Percentiles rank a stretch among this genome's conserved stretches.
Conservation (phyloP, 1,140 invertebrate species). For the Calosoma granatense region DNA sequence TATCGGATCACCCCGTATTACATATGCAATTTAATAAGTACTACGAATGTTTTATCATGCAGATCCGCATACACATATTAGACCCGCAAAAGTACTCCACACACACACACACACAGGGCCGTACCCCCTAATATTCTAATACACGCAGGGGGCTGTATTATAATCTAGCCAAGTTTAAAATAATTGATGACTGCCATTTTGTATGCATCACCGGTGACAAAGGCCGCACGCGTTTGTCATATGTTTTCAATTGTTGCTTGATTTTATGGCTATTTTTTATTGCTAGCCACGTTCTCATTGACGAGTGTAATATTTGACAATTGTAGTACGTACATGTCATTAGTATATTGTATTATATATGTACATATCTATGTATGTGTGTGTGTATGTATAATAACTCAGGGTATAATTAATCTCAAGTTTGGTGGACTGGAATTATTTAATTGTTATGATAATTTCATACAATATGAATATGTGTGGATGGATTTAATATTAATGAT, state of each 20-base stretch:
- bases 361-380: too few relatives aligned
- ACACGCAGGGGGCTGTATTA: too few relatives aligned
- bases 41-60: too few relatives aligned
- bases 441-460: not conserved
- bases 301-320: not conserved
- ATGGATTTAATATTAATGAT: not conserved
- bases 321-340: not conserved
- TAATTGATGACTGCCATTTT: conserved; percentile 1
- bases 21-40: too few relatives aligned
- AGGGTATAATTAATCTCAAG: not conserved
- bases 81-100: too few relatives aligned
- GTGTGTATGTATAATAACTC: too few relatives aligned
- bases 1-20: too few relatives aligned
- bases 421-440: not conserved
- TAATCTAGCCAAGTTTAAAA: not conserved
- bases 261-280: conserved; percentile 7
- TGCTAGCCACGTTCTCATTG: not conserved
- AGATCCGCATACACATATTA: too few relatives aligned
- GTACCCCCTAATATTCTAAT: too few relatives aligned
- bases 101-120: too few relatives aligned
- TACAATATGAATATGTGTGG: not conserved
- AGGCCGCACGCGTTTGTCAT: not conserved
- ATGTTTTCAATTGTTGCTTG: conserved; percentile 1
- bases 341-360: too few relatives aligned
- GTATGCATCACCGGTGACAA: not conserved